phyloP scores from a whole-genome alignment of 1,140 invertebrate genomes.

The Samia ricini region DNA sequence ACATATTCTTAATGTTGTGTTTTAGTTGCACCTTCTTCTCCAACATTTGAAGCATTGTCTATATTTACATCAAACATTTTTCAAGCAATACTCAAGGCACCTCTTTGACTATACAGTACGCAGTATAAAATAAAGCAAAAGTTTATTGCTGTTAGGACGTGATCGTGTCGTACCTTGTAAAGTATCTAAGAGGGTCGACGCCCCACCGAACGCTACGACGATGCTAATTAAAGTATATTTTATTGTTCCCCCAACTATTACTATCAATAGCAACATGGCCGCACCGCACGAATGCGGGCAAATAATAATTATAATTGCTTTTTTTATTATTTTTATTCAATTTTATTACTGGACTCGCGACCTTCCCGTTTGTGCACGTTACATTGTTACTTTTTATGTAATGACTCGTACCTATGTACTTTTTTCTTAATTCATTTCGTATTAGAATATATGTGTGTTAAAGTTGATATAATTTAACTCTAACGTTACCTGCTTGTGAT shows the following conservation, averaged over 20 bases:
- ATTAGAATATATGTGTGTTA: no score
- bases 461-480: no score
- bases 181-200: constrained; percentile 47
- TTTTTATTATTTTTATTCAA: constrained; percentile 58
- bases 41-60: no score
- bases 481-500: background rate
- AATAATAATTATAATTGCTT: constrained; percentile 58
- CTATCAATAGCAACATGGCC: constrained; percentile 43
- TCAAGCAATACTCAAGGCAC: no score
- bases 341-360: constrained; percentile 56
- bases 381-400: constrained; percentile 31
- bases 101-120: no score
- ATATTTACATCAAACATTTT: no score
- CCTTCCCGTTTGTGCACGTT: constrained; percentile 33
- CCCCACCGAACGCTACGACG: constrained; percentile 49
- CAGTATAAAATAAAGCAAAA: no score
- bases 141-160: background rate
- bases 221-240: constrained; percentile 74
- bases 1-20: no score
- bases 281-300: constrained; percentile 60
- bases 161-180: constrained; percentile 29
- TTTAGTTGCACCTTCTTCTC: no score
- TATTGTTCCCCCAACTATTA: constrained; percentile 63
- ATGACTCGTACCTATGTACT: background rate
- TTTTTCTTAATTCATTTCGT: background rate